Evolutionary conservation across 1,140 invertebrate species (phyloP).

Genomic region (Chironomus striatipennis): DNA sequence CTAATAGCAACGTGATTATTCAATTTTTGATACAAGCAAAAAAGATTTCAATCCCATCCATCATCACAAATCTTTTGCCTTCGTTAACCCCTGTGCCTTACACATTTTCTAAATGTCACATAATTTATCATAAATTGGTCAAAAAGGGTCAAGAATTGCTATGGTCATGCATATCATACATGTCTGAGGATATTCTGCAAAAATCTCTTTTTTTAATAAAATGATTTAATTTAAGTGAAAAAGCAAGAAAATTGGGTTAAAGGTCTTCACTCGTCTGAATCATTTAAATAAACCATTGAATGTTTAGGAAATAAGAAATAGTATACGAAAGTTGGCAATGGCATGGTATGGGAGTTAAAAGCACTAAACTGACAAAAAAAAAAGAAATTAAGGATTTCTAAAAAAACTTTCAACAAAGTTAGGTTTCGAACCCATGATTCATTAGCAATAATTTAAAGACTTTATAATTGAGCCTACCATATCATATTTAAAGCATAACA

Average conservation of each 20-base stretch:
- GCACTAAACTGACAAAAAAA: no score
- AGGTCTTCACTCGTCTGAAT: neutral
- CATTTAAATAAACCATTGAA: neutral
- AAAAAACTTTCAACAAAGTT: no score
- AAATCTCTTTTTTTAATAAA: neutral
- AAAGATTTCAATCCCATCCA: neutral
- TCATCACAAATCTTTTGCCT: neutral
- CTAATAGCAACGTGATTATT: no score
- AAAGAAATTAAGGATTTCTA: no score
- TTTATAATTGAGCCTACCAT: no score
- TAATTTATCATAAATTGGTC: neutral
- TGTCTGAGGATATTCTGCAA: neutral
- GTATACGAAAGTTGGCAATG: no score
- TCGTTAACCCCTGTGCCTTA: no score
- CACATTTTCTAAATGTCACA: neutral
- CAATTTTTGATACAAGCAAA: neutral
- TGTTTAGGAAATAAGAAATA: neutral
- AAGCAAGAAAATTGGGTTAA: neutral
- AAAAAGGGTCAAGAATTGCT: slow-evolving; percentile 1
- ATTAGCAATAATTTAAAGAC: no score
- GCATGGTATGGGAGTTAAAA: no score
- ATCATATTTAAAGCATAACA: no score
- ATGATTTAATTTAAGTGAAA: neutral
- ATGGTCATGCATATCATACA: neutral
- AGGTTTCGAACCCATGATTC: no score